Conservation (phyloP, 1,140 invertebrate genomes). For the Cephus cinctus region DNA sequence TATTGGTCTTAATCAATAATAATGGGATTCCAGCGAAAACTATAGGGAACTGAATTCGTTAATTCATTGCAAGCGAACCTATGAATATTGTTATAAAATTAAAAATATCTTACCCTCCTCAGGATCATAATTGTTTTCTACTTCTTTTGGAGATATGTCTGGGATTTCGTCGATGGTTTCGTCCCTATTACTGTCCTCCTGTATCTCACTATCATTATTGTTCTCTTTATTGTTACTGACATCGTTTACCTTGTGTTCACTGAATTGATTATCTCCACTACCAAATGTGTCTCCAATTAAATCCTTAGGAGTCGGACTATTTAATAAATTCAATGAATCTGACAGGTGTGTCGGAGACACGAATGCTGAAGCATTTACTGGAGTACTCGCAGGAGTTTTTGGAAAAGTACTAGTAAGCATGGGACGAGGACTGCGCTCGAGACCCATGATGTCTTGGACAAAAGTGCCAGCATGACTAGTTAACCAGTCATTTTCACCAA, state of each 20-base stretch:
- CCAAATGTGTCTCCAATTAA: neutral
- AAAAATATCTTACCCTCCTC: constrained; percentile 35
- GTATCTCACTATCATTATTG: constrained; percentile 9
- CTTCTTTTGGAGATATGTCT: constrained; percentile 1
- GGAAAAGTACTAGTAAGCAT: neutral
- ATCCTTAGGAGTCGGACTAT: neutral
- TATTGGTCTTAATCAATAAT: too few relatives aligned
- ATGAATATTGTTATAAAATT: constrained; percentile 5
- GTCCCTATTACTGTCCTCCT: constrained; percentile 2
- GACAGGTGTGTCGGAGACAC: neutral
- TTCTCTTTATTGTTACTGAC: neutral
- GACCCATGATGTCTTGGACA: constrained; percentile 60
- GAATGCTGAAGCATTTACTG: neutral
- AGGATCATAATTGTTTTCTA: constrained; percentile 27
- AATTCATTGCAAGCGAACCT: too few relatives aligned
- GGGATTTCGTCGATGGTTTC: neutral
- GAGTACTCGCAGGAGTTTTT: neutral
- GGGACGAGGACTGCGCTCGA: constrained; percentile 29
- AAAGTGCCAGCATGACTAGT: constrained; percentile 55
- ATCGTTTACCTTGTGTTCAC: neutral
- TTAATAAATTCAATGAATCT: neutral
- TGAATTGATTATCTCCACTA: too few relatives aligned
- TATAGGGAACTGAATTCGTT: too few relatives aligned
- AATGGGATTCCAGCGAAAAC: too few relatives aligned
- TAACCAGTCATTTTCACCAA: constrained; percentile 63